Evolutionary conservation across 2,888 invertebrate genomes (phyloP).

Genomic region (Limnephilus lunatus): DNA sequence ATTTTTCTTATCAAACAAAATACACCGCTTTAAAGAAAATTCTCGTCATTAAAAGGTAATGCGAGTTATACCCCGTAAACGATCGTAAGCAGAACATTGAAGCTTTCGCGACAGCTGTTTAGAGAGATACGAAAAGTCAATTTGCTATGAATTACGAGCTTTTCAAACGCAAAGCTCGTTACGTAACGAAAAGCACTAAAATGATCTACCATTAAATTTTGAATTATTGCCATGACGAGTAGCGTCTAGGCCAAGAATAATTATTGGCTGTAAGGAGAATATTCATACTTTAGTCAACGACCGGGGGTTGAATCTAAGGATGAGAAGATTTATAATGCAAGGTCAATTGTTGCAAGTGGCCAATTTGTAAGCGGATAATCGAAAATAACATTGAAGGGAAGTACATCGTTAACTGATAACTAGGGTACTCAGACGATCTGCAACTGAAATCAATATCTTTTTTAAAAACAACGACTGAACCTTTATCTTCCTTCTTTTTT

Average conservation of each 20-base stretch:
- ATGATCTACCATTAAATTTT: not conserved
- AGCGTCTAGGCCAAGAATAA: not conserved
- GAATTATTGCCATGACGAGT: not conserved
- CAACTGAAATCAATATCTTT: not conserved
- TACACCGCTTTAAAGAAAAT: not conserved
- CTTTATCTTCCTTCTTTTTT: not conserved
- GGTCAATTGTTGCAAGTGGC: not conserved
- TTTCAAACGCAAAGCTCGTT: not conserved
- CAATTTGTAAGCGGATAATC: not conserved
- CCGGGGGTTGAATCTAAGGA: not conserved
- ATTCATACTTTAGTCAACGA: not conserved
- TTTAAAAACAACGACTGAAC: not conserved
- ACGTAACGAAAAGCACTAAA: not conserved
- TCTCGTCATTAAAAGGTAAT: not conserved
- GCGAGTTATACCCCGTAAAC: not conserved
- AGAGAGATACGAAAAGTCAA: conserved; percentile 1
- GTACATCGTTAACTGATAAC: not conserved
- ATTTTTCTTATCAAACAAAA: not conserved
- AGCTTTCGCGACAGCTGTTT: not conserved
- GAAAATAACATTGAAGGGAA: not conserved
- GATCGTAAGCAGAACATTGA: not conserved
- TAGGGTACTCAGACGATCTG: not conserved
- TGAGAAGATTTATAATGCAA: not conserved
- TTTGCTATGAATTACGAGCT: conserved; percentile 10
- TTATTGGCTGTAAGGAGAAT: not conserved